phyloP scores from a whole-genome alignment of 2,113 vertebrate genomes.

The Xenotilapia longispinis region DNA sequence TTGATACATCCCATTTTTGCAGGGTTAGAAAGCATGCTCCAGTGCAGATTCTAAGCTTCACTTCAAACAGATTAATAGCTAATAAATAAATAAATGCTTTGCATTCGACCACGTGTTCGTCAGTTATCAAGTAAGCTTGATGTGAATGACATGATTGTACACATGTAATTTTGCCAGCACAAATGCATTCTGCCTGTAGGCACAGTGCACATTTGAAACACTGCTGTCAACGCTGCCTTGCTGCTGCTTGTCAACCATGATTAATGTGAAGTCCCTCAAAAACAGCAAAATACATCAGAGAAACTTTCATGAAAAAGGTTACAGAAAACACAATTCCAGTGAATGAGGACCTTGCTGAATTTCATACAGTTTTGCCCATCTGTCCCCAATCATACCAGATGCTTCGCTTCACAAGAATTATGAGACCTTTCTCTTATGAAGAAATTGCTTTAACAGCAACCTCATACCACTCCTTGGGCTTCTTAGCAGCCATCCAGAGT shows the following conservation, averaged over 20 bases:
- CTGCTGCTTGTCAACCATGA: slow-evolving; percentile 44
- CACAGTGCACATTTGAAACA: slow-evolving; percentile 4
- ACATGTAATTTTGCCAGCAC: background rate
- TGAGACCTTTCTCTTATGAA: slow-evolving; percentile 50
- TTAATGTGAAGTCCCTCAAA: slow-evolving; percentile 51
- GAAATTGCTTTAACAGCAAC: slow-evolving; percentile 60
- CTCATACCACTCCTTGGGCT: slow-evolving; percentile 24
- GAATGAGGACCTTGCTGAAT: slow-evolving; percentile 40
- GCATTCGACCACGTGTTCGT: background rate
- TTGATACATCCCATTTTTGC: background rate
- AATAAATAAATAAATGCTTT: background rate
- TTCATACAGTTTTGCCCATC: slow-evolving; percentile 24
- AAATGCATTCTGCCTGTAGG: slow-evolving; percentile 16
- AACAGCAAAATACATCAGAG: slow-evolving; percentile 40
- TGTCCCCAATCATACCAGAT: slow-evolving; percentile 35
- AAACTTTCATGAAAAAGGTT: slow-evolving; percentile 38
- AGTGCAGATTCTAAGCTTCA: background rate
- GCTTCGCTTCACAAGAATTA: slow-evolving; percentile 53
- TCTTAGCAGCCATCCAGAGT: background rate
- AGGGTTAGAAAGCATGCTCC: background rate
- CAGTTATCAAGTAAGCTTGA: background rate
- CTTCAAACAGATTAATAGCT: background rate
- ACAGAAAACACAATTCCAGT: slow-evolving; percentile 14
- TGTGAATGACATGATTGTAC: background rate
- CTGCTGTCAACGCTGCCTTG: slow-evolving; percentile 13